Evolutionary conservation across 2,113 vertebrate species (phyloP).

Genomic region (Grus americana): DNA sequence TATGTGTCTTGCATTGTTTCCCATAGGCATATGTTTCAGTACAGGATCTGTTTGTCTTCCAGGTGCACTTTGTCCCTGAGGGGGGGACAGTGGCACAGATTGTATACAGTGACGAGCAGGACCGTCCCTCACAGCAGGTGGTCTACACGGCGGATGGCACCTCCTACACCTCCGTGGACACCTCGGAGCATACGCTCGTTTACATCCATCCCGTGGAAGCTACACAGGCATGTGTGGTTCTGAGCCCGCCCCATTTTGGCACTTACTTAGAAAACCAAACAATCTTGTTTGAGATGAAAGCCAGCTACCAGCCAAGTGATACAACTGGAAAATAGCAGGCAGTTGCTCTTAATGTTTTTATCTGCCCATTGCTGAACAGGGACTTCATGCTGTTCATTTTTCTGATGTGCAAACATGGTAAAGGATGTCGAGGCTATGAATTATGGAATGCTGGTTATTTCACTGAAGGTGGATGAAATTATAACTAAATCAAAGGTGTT

Average conservation of each 20-base stretch:
- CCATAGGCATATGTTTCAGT: not conserved
- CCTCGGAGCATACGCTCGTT: conserved; percentile 93
- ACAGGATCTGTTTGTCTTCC: not conserved
- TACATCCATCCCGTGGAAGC: conserved; percentile 97
- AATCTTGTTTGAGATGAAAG: not conserved
- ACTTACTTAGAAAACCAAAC: not conserved
- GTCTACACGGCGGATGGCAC: conserved; percentile 92
- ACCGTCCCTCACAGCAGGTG: conserved; percentile 88
- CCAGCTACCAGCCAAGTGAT: not conserved
- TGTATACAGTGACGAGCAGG: conserved; percentile 92
- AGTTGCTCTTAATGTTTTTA: not conserved
- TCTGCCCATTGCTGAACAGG: not conserved
- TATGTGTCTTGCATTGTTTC: not conserved
- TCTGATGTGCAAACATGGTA: conserved; percentile 21
- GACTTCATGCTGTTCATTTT: not conserved
- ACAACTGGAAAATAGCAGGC: not conserved
- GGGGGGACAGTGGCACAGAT: conserved; percentile 91
- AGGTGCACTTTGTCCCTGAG: conserved; percentile 94
- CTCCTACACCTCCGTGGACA: conserved; percentile 95
- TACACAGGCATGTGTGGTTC: conserved; percentile 81
- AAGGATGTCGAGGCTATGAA: not conserved
- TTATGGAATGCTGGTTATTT: not conserved
- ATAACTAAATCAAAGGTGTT: not conserved
- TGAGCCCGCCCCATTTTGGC: not conserved
- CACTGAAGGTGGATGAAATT: not conserved